Conservation (phyloP, 2,888 invertebrate genomes). For the Agriotes lineatus region DNA sequence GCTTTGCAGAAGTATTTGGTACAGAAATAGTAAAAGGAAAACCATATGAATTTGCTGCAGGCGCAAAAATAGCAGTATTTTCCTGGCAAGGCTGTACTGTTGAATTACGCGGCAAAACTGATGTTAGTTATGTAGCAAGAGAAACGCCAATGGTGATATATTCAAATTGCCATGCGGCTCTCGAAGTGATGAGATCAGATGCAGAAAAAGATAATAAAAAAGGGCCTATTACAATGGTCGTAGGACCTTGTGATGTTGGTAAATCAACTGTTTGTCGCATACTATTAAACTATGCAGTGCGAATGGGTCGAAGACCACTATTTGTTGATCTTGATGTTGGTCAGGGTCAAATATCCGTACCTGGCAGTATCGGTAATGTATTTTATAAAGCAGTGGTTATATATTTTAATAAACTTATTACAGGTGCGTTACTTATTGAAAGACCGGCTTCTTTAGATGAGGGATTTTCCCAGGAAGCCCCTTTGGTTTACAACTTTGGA, state of each 20-base stretch:
- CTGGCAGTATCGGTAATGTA: conserved; percentile 90
- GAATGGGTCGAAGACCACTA: conserved; percentile 89
- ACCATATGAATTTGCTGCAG: conserved; percentile 88
- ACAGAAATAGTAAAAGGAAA: conserved; percentile 95
- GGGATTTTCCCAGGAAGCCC: conserved; percentile 94
- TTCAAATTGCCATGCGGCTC: conserved; percentile 93
- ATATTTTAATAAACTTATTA: background rate
- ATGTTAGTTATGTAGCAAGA: conserved; percentile 94
- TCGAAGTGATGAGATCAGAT: conserved; percentile 88
- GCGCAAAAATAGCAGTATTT: conserved; percentile 95
- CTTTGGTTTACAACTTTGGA: conserved; percentile 94
- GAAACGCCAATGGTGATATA: conserved; percentile 98
- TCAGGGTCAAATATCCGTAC: conserved; percentile 92
- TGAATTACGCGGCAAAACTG: conserved; percentile 88
- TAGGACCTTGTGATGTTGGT: conserved; percentile 96
- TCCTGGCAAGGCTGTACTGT: conserved; percentile 96
- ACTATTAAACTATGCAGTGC: conserved; percentile 93
- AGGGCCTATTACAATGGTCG: conserved; percentile 90
- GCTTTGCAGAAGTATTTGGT: conserved; percentile 96
- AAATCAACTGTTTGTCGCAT: conserved; percentile 90
- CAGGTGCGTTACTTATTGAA: conserved; percentile 89
- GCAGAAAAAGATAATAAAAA: conserved; percentile 81
- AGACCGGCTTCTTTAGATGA: conserved; percentile 94
- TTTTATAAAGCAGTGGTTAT: too few species aligned
- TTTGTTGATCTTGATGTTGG: conserved; percentile 97